Base-by-base conservation (phyloP, 2,888 invertebrate species). In the Opisthograptis luteolata region DNA sequence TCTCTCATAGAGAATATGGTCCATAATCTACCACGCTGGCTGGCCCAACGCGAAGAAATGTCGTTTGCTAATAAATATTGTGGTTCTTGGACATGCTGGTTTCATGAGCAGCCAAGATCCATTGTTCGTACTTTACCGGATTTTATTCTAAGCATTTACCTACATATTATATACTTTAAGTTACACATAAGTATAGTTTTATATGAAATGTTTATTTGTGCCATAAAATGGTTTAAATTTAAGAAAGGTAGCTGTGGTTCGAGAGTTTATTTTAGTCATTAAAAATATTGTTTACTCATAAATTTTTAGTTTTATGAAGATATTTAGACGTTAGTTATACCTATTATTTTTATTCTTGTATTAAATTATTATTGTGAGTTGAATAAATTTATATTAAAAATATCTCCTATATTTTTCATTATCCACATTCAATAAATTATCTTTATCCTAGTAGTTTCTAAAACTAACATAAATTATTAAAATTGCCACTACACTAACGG, bases 181-280 rank as follows among this genome's bases (percentile, higher is more conserved):
- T 41, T 54, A n/a, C 2, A 13, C 9, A 25, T 19, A 19, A 19
- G 3, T 28, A 46, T 28, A 46, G 24, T 43, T 14, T 36, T 13
- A 24, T 7, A 24, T 22, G 14, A 14, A 19, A 1, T 14, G 3
- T 2, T 10, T 4, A 17, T 28, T 15, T 45, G 39, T 53, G 47
- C 50, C 47, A 53, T 58, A 35, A 43, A 48, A 50, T 53, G 55
- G 52, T 46, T 34, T 5, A 45, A 17, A 52, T 47, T 36, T 45
- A 10, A 35, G 40, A 30, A 55, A 43, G 55, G 50, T 58, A 55
- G 36, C 47, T 36, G 15, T 39, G 35, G 19, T 25, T 43, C 41
- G 15, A 24, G 20, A 28, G 24, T 32, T 12, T 44, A 22, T 14
- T n/a, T 37, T 46, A 32, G 37, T 45, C 24, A 24, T 28, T 44